Conservation (phyloP, 2,113 vertebrate genomes). For the Nannospalax galili region DNA sequence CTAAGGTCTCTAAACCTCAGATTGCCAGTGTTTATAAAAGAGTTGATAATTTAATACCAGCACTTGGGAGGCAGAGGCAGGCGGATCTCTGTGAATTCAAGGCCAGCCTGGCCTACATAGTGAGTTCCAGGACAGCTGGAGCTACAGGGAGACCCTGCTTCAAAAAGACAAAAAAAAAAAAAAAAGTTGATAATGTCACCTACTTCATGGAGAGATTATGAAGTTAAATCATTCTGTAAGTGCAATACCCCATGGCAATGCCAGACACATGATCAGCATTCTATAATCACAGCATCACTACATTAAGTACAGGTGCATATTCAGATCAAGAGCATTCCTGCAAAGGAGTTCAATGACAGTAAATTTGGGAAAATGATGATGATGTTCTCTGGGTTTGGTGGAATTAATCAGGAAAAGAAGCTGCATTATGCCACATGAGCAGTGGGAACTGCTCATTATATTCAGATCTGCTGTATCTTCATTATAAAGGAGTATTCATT, state of each 20-base stretch:
- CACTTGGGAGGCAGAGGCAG: too few relatives aligned
- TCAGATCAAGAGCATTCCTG: neutral
- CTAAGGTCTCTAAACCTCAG: neutral
- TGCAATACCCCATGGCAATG: neutral
- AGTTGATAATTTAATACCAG: too few relatives aligned
- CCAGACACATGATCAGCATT: neutral
- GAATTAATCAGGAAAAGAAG: neutral
- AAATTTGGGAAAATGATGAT: neutral
- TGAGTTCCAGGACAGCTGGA: too few relatives aligned
- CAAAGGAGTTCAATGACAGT: neutral
- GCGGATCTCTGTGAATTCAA: too few relatives aligned
- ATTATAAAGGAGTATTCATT: neutral
- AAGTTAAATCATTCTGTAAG: constrained; percentile 26
- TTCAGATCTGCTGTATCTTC: neutral
- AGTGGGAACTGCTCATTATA: neutral
- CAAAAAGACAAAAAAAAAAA: too few relatives aligned
- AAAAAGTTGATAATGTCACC: neutral
- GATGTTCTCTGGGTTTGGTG: neutral
- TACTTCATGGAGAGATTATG: neutral
- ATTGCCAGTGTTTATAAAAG: constrained; percentile 32
- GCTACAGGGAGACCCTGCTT: too few relatives aligned
- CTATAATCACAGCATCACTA: neutral
- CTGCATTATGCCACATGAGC: neutral
- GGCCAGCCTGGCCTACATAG: too few relatives aligned
- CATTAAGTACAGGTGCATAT: neutral